phyloP scores from a whole-genome alignment of 2,888 invertebrate genomes.

The Siphonodentalium dalli region DNA sequence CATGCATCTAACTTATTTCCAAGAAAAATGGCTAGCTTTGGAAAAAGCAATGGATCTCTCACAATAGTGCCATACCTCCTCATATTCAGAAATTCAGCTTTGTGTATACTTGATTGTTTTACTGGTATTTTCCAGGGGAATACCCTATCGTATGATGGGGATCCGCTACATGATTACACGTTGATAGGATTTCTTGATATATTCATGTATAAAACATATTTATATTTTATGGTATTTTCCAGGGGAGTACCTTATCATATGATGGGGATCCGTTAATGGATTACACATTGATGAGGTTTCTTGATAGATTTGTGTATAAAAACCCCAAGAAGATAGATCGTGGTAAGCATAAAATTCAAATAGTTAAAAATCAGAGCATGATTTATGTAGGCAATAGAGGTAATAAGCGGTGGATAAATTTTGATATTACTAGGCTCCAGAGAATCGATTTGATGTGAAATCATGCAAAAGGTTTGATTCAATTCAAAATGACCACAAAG shows the following conservation, averaged over 20 bases:
- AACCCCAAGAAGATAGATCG: conserved; percentile 72
- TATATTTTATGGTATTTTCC: conserved; percentile 36
- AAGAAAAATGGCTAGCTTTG: too few relatives aligned
- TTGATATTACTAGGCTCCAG: too few relatives aligned
- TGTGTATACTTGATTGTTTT: background rate
- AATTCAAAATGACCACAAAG: too few relatives aligned
- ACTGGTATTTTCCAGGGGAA: conserved; percentile 67
- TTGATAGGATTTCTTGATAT: conserved; percentile 90
- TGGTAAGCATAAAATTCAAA: conserved; percentile 38
- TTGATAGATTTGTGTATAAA: conserved; percentile 94
- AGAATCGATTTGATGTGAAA: too few relatives aligned
- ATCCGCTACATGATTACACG: conserved; percentile 92
- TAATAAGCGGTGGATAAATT: too few relatives aligned
- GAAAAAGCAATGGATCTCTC: too few relatives aligned
- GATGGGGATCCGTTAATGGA: conserved; percentile 93
- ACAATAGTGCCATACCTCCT: too few relatives aligned
- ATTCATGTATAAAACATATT: conserved; percentile 92
- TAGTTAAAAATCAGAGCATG: too few relatives aligned
- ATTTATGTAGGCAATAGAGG: too few relatives aligned
- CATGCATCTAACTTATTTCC: too few relatives aligned
- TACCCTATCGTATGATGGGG: conserved; percentile 83
- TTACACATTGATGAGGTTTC: conserved; percentile 86
- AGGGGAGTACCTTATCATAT: conserved; percentile 75
- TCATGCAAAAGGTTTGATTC: too few relatives aligned
- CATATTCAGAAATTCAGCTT: too few relatives aligned